Evolutionary conservation across 2,888 invertebrate genomes (phyloP), one percentile per base, ranked within the genome.

Genomic region (Achlya flavicornis): DNA sequence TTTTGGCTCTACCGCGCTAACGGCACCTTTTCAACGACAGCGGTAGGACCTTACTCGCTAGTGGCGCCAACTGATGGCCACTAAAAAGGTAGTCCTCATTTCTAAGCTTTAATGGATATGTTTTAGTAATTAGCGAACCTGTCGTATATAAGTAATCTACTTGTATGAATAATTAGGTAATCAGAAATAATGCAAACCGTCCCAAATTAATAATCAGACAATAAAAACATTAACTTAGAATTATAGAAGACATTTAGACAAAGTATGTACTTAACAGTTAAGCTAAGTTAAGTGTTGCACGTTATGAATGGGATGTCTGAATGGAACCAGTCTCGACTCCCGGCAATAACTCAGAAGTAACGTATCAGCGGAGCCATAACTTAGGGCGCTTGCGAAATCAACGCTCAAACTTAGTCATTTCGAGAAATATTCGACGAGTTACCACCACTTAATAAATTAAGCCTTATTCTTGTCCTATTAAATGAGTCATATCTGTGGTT

Each of bases 321-420:
- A 89, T 87, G 85, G 79, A 86, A 86, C 85, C 80, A 82, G 87
- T 79, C 73, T 66, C 65, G 58, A 70, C 70, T 79, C 73, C 66
- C 65, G 58, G 71, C 69, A 79, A 84, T 89, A 87, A 87, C 72
- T 89, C 80, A 86, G 75, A 43, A 68, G 74, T 70, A 88, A 85
- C 84, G 76, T 88, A 90, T 90, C 89, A 84, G 78, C 79, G 75
- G 76, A 72, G 81, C 80, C 75, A 85, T 88, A 87, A 87, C 79
- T 88, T 83, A 88, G 70, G 59, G 41, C 5, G 73, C 75, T 90
- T 89, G 85, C 79, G 80, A 87, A 89, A 90, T 84, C 81, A 73
- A 64, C 73, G 71, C 64, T 67, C 4, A 41, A 57, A 67, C 66
- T 64, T 64, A 61, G 53, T 64, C 35, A 53, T 53, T 53, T 53